Conservation (phyloP, 2,113 vertebrate species). For the Spermophilus dauricus region DNA sequence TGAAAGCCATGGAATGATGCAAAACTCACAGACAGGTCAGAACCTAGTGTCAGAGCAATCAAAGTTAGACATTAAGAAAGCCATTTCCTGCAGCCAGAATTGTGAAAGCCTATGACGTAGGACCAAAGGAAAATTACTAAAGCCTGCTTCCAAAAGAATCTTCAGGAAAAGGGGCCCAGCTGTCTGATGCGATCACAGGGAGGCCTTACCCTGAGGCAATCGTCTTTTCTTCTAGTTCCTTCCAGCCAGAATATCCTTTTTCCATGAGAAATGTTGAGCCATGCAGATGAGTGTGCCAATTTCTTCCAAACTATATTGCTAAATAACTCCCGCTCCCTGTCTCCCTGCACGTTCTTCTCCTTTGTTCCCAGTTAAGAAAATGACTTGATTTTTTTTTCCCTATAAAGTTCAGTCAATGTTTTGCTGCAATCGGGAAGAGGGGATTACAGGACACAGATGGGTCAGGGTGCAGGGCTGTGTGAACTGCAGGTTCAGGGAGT, state of each 20-base stretch:
- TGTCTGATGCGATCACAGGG: not conserved
- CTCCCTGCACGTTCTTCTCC: not conserved
- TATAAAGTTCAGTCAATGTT: not conserved
- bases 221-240: not conserved
- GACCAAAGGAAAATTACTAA: conserved; percentile 50
- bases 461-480: not conserved
- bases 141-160: not conserved
- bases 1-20: not conserved
- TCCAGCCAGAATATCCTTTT: not conserved
- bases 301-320: not conserved
- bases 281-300: not conserved
- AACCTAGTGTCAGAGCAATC: not conserved
- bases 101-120: not conserved
- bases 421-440: not conserved
- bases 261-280: not conserved
- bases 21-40: not conserved
- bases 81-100: conserved; percentile 20
- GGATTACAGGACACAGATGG: not conserved
- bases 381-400: not conserved
- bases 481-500: too few relatives aligned
- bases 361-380: not conserved
- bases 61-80: not conserved
- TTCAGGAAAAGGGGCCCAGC: not conserved
- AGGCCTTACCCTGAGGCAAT: not conserved
- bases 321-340: not conserved